phyloP scores from a whole-genome alignment of 2,888 invertebrate genomes.

The Cataglyphis cursor region DNA sequence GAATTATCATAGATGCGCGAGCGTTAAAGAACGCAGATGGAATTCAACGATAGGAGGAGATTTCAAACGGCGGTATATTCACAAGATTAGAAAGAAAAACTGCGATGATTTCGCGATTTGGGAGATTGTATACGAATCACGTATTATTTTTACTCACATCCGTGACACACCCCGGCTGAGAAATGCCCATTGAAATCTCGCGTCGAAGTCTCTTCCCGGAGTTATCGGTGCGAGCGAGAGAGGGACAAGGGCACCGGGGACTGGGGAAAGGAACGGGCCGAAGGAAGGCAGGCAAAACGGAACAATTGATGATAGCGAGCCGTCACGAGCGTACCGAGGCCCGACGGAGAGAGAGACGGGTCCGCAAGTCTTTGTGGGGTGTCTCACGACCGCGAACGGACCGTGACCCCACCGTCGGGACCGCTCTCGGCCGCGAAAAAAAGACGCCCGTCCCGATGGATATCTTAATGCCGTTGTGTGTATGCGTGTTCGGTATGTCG shows the following conservation, averaged over 20 bases:
- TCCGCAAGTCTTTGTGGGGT: slow-evolving; percentile 74
- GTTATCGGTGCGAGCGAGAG: slow-evolving; percentile 16
- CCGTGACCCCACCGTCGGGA: slow-evolving; percentile 76
- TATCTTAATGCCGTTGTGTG: slow-evolving; percentile 77
- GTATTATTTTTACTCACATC: slow-evolving; percentile 72
- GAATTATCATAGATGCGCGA: slow-evolving; percentile 64
- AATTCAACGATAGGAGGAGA: slow-evolving; percentile 65
- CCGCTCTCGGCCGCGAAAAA: slow-evolving; percentile 67
- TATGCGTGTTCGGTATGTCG: slow-evolving; percentile 64
- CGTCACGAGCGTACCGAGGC: slow-evolving; percentile 73
- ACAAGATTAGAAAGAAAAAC: slow-evolving; percentile 58
- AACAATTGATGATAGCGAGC: slow-evolving; percentile 83
- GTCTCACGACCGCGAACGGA: slow-evolving; percentile 77
- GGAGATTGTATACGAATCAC: slow-evolving; percentile 20
- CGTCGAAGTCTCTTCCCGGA: slow-evolving; percentile 69
- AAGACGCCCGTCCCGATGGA: slow-evolving; percentile 75
- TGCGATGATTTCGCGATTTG: slow-evolving; percentile 29
- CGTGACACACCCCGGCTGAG: slow-evolving; percentile 68
- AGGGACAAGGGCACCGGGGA: not conserved
- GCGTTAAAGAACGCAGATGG: slow-evolving; percentile 69
- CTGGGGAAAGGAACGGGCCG: slow-evolving; percentile 47
- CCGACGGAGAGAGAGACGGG: slow-evolving; percentile 62
- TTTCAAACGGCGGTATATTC: slow-evolving; percentile 20
- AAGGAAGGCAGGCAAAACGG: slow-evolving; percentile 72
- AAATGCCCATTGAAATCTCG: slow-evolving; percentile 80